Evolutionary conservation across 1,140 invertebrate genomes (phyloP).

Genomic region (Platorchestia sp.): DNA sequence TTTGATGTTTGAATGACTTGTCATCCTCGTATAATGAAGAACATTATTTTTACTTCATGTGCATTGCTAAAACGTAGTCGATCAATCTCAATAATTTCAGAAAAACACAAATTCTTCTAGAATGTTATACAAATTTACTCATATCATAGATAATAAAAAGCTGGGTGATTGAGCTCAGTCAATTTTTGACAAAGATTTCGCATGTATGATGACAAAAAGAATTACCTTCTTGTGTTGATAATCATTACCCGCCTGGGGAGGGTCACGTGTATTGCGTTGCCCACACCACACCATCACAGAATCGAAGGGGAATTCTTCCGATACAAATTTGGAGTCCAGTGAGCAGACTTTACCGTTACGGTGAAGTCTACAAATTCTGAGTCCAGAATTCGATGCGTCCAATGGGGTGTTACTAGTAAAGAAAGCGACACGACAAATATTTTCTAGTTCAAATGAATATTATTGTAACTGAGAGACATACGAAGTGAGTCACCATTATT

Average conservation of each 20-base stretch:
- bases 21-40: neutral
- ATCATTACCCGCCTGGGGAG: neutral
- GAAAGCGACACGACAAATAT: neutral
- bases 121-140: neutral
- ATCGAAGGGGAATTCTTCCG: too few relatives aligned
- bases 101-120: neutral
- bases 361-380: neutral
- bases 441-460: neutral
- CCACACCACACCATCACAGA: too few relatives aligned
- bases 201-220: neutral
- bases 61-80: neutral
- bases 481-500: too few relatives aligned
- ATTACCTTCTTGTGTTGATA: neutral
- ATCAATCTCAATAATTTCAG: neutral
- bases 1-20: neutral
- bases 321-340: too few relatives aligned
- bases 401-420: neutral
- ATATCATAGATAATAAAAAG: neutral
- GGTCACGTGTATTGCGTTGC: neutral
- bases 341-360: neutral
- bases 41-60: neutral
- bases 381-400: too few relatives aligned
- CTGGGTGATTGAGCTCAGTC: neutral
- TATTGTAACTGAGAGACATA: neutral
- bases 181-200: neutral